Percentiles rank a stretch among this genome's conserved stretches.
phyloP scores from a whole-genome alignment of 2,888 invertebrate species.

The Fragum sueziense region DNA sequence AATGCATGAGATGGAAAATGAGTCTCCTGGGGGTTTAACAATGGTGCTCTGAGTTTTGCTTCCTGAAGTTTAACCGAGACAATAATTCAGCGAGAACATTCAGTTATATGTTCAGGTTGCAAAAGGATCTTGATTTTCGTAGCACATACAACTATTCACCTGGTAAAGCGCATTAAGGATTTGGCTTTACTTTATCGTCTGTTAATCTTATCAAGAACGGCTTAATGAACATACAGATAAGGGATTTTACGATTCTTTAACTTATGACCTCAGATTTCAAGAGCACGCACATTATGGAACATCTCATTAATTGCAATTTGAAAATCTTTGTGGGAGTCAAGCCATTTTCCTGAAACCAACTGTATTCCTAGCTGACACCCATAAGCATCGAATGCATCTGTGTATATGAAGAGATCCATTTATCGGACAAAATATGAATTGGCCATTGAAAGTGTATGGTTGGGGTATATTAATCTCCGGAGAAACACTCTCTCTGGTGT shows the following conservation, averaged over 20 bases:
- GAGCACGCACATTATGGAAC: constrained; percentile 14
- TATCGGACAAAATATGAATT: constrained; percentile 19
- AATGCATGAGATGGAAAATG: background rate
- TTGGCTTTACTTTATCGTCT: constrained; percentile 23
- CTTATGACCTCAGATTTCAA: constrained; percentile 34
- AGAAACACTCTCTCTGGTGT: constrained; percentile 32
- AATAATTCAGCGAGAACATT: constrained; percentile 6
- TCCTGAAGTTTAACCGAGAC: constrained; percentile 22
- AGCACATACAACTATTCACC: background rate
- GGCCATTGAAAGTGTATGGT: constrained; percentile 30
- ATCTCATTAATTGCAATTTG: constrained; percentile 26
- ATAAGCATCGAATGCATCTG: constrained; percentile 19
- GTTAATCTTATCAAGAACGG: constrained; percentile 23
- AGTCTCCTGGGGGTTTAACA: background rate
- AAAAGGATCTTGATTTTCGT: constrained; percentile 18
- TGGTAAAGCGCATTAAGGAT: background rate
- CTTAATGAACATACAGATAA: constrained; percentile 31
- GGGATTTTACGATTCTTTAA: too few species aligned
- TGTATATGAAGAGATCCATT: constrained; percentile 22
- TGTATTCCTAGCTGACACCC: constrained; percentile 24
- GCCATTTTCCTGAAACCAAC: constrained; percentile 24
- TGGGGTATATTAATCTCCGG: constrained; percentile 24
- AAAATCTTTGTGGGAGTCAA: background rate
- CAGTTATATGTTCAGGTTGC: background rate
- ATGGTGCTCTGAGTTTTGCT: background rate